These are phyloP conservation scores for Pantelozetes paolii DNA, from an alignment of 2,888 invertebrate species.

Conservation along the genomic window DNA sequence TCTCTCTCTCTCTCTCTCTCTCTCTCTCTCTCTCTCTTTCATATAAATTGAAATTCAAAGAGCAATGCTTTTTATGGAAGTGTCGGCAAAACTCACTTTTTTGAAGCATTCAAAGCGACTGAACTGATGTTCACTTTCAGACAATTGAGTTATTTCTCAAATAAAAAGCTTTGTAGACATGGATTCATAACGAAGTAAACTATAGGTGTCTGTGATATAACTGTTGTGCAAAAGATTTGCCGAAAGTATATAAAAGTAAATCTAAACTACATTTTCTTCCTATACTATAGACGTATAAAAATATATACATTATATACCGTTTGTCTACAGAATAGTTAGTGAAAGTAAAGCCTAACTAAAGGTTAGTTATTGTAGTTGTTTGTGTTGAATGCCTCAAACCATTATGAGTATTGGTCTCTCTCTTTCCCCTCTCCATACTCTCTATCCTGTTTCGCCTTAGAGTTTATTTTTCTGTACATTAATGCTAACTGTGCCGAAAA, in stretches of 20 bases:
- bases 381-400: slow-evolving; percentile 32
- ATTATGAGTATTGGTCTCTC: neutral
- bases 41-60: slow-evolving; percentile 13
- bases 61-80: slow-evolving; percentile 21
- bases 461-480: neutral
- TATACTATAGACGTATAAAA: too few species aligned
- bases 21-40: neutral
- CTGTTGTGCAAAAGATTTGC: slow-evolving; percentile 21
- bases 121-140: slow-evolving; percentile 26
- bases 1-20: slow-evolving; percentile 1
- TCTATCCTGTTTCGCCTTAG: neutral
- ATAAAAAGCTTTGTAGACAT: slow-evolving; percentile 24
- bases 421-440: neutral
- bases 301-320: neutral
- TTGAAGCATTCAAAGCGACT: slow-evolving; percentile 6
- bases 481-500: neutral
- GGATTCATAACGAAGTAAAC: slow-evolving; percentile 17
- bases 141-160: slow-evolving; percentile 19
- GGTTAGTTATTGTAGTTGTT: slow-evolving; percentile 19
- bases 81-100: slow-evolving; percentile 28
- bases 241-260: slow-evolving; percentile 14
- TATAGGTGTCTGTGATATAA: slow-evolving; percentile 25
- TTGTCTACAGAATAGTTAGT: neutral
- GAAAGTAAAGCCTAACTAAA: neutral
- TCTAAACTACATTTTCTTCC: slow-evolving; percentile 20